Evolutionary conservation across 2,888 invertebrate genomes (phyloP), one percentile per base, ranked within the genome.

Genomic region (Neocrepidodera transversa): DNA sequence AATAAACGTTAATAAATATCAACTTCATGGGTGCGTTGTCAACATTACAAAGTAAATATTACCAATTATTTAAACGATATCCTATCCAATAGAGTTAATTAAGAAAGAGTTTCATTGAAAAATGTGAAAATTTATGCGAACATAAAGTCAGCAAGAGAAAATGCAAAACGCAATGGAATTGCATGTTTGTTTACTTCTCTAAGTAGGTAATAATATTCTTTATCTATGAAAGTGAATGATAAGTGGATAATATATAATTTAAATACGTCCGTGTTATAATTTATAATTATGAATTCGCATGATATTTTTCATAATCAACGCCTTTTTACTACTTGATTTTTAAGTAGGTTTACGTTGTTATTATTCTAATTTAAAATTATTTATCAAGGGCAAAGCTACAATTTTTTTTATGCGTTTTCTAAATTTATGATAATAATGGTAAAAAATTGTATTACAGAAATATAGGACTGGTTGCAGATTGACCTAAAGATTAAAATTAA

Each of bases 101-200:
- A 45, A 11, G 20, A 42, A 42, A 42, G 20, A 18, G 11, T 43
- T 43, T 26, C 11, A 43, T n/a, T 43, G 7, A 45, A 32, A 52
- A 52, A 43, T 52, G 43, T 52, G 28, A 42, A 30, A 52, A 55
- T 60, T 60, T 51, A 54, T 50, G 42, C 17, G n/a, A 13, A 38
- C 55, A 47, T 55, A 54, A 50, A 55, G 8, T 55, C 14, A 45
- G 13, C 13, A 14, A n/a, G 43, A 55, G 50, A 54, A 45, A 45
- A 45, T 45, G 26, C 45, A 13, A 45, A 45, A 26, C 26, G 17
- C 17, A 8, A 38, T 26, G 20, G 48, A 48, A 60, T 42, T 62
- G 58, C 57, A 42, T 62, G 61, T 62, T 62, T 62, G 54, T 62
- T 58, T 62, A 62, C 58, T 47, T 38, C 13, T 48, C 17, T 48